phyloP scores from a whole-genome alignment of 1,140 invertebrate species.

The Eulimnadia texana region DNA sequence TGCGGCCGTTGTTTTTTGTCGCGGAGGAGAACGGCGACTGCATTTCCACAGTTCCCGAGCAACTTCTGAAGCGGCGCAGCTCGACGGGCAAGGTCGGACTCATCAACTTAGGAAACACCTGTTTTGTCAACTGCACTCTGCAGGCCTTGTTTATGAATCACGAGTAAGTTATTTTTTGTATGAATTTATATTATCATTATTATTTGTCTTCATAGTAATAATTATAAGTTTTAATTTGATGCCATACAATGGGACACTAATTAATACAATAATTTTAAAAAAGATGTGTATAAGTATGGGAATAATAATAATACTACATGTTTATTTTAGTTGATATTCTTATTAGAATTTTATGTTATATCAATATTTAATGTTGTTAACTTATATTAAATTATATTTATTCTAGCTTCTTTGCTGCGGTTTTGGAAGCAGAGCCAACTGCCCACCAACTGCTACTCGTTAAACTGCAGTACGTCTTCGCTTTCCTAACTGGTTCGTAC shows the following conservation, averaged over 20 bases:
- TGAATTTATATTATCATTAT: not conserved
- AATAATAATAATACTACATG: not conserved
- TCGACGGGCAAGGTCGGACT: slow-evolving; percentile 41
- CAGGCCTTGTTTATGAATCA: slow-evolving; percentile 52
- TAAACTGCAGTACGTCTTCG: slow-evolving; percentile 57
- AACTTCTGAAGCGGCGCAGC: not conserved
- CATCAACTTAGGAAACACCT: slow-evolving; percentile 92
- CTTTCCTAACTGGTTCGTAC: slow-evolving; percentile 50
- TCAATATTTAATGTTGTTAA: not conserved
- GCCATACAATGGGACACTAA: too few species aligned
- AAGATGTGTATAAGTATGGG: too few species aligned
- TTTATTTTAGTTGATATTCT: not conserved
- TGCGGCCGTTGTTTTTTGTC: not conserved
- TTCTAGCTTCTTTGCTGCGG: slow-evolving; percentile 42
- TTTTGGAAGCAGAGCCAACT: slow-evolving; percentile 34
- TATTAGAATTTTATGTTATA: not conserved
- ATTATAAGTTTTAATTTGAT: not conserved
- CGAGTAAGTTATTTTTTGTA: slow-evolving; percentile 1
- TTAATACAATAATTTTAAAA: too few species aligned
- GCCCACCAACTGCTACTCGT: slow-evolving; percentile 37
- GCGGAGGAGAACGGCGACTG: too few species aligned
- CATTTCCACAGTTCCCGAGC: not conserved
- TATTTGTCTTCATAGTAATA: not conserved
- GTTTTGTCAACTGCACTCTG: slow-evolving; percentile 97
- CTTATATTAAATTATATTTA: not conserved